phyloP scores from a whole-genome alignment of 2,888 invertebrate genomes.

The Drosophila subsilvestris region DNA sequence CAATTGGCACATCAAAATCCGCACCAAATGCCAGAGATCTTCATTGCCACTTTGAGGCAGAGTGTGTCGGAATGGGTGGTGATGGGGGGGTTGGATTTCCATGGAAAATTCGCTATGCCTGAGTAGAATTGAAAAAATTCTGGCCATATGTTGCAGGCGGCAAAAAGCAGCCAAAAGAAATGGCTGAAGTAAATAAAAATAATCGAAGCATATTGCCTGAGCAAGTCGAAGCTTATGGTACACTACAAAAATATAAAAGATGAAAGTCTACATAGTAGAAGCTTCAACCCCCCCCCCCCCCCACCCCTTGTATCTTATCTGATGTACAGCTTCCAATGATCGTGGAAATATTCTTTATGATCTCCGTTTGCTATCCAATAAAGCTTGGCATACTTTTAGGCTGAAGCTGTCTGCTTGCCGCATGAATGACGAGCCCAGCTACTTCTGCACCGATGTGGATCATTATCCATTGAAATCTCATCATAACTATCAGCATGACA shows the following conservation, averaged over 20 bases:
- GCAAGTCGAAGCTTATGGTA: background rate
- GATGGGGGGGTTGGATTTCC: background rate
- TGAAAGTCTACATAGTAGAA: background rate
- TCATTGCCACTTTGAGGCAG: slow-evolving; percentile 44
- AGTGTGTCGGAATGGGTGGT: slow-evolving; percentile 13
- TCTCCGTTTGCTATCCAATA: background rate
- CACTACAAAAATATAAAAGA: background rate
- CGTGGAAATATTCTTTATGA: background rate
- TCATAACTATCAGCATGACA: too few species aligned
- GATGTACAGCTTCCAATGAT: background rate
- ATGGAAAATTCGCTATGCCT: slow-evolving; percentile 39
- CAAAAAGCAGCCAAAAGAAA: slow-evolving; percentile 49
- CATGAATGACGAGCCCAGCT: too few species aligned
- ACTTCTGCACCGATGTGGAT: too few species aligned
- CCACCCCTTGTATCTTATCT: too few species aligned
- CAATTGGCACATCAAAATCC: slow-evolving; percentile 79
- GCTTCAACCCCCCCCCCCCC: too few species aligned
- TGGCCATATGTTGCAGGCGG: slow-evolving; percentile 66
- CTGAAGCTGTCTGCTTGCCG: background rate
- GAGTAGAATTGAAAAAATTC: slow-evolving; percentile 42
- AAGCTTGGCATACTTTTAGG: background rate
- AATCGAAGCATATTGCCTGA: slow-evolving; percentile 8
- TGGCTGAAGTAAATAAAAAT: slow-evolving; percentile 72
- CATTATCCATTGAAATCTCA: too few species aligned
- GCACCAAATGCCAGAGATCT: slow-evolving; percentile 61